A percentile compares a stretch with the other conserved stretches of the same genome.
phyloP scores from a whole-genome alignment of 2,113 vertebrate genomes.

The Dicentrarchus labrax region DNA sequence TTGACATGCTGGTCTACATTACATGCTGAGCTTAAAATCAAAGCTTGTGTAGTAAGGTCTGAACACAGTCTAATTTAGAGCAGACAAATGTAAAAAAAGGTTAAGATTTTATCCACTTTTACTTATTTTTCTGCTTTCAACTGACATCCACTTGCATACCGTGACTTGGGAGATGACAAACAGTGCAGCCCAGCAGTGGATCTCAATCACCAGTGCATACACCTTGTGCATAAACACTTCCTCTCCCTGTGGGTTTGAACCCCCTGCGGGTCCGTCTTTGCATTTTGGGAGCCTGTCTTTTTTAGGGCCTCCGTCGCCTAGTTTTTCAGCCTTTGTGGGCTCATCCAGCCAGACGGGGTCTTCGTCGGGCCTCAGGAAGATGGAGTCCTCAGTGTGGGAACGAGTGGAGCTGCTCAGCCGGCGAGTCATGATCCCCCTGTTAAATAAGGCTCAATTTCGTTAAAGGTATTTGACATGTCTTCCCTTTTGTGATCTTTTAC shows the following conservation, averaged over 20 bases:
- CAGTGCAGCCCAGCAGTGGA: conserved; percentile 85
- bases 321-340: conserved; percentile 67
- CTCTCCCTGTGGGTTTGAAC: conserved; percentile 53
- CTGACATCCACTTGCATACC: conserved; percentile 78
- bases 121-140: background rate
- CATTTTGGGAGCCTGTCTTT: conserved; percentile 51
- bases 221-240: conserved; percentile 74
- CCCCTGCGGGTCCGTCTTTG: conserved; percentile 48
- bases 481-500: background rate
- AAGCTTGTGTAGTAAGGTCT: background rate
- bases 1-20: background rate
- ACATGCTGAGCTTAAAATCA: background rate
- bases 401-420: conserved; percentile 81
- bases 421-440: conserved; percentile 78
- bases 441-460: conserved; percentile 30
- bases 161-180: conserved; percentile 91
- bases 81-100: background rate
- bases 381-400: conserved; percentile 80
- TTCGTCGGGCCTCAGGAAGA: conserved; percentile 78
- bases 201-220: conserved; percentile 82
- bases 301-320: conserved; percentile 51
- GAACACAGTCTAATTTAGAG: background rate
- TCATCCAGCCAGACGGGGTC: conserved; percentile 80
- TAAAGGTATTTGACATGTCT: conserved; percentile 4
- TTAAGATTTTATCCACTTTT: background rate